phyloP scores from a whole-genome alignment of 2,888 invertebrate species.

The Ceratothoa steindachneri region DNA sequence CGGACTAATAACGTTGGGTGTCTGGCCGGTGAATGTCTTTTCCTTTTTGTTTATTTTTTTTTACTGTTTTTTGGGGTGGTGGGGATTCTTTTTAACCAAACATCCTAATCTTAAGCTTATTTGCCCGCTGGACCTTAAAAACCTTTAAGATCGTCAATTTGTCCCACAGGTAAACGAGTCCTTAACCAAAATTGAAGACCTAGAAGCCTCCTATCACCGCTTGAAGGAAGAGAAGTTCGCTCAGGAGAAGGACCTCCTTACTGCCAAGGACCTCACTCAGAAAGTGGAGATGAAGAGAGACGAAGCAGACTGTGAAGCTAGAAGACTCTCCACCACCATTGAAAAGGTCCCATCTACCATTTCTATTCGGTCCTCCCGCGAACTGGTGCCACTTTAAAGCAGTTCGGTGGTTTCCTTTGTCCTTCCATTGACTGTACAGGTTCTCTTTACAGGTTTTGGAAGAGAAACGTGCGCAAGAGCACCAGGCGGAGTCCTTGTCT shows the following conservation, averaged over 20 bases:
- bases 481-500: constrained; percentile 25
- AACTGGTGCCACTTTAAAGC: too few relatives aligned
- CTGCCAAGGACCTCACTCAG: constrained; percentile 22
- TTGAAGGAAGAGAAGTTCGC: constrained; percentile 40
- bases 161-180: constrained; percentile 43
- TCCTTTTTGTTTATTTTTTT: too few relatives aligned
- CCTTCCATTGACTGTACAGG: too few relatives aligned
- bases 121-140: too few relatives aligned
- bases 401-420: too few relatives aligned
- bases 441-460: constrained; percentile 18
- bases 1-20: too few relatives aligned
- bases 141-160: too few relatives aligned
- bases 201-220: constrained; percentile 31
- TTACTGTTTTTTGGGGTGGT: too few relatives aligned
- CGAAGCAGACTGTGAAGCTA: constrained; percentile 34
- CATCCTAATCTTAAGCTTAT: too few relatives aligned
- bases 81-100: too few relatives aligned
- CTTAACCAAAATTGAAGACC: constrained; percentile 24
- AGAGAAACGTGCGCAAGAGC: constrained; percentile 28
- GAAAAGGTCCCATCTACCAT: constrained; percentile 35
- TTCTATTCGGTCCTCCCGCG: too few relatives aligned
- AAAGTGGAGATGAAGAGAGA: constrained; percentile 33
- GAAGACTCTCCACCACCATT: constrained; percentile 17
- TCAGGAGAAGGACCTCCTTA: constrained; percentile 31
- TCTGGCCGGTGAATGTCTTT: too few relatives aligned